A percentile compares a stretch with the other conserved stretches of the same genome.
phyloP scores from a whole-genome alignment of 2,797 vertebrate genomes.

The Buphagus erythrorhynchus region DNA sequence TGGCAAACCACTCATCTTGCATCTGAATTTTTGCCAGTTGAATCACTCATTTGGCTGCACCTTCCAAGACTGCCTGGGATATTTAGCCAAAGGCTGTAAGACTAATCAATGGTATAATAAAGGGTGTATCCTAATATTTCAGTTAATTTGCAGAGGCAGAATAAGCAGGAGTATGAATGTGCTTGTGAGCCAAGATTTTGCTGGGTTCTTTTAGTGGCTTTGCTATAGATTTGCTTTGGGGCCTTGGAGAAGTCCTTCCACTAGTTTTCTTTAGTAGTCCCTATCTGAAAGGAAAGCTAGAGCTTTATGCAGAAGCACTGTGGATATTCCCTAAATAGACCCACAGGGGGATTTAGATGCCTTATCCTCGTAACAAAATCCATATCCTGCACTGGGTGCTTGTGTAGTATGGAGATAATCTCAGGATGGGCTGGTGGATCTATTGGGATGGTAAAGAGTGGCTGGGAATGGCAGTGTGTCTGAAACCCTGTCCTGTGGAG shows the following conservation, averaged over 20 bases:
- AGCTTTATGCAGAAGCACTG: background rate
- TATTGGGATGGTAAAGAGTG: background rate
- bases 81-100: constrained; percentile 33
- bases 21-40: constrained; percentile 48
- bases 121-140: constrained; percentile 37
- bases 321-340: background rate
- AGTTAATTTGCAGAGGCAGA: constrained; percentile 33
- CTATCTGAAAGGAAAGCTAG: background rate
- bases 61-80: constrained; percentile 35
- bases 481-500: background rate
- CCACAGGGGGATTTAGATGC: background rate
- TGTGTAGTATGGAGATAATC: background rate
- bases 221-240: background rate
- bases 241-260: background rate
- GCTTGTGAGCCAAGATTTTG: background rate
- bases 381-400: background rate
- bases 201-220: background rate
- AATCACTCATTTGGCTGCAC: constrained; percentile 28
- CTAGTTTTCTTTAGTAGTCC: background rate
- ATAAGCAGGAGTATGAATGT: background rate
- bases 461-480: background rate
- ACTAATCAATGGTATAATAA: constrained; percentile 43
- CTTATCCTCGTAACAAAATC: background rate
- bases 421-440: background rate
- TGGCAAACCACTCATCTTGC: background rate